Percentiles rank a stretch among this genome's conserved stretches.
These are phyloP conservation scores for Ianthella basta DNA, from an alignment of 37 sponge, comb jelly and placozoan species.

Conservation along the genomic window DNA sequence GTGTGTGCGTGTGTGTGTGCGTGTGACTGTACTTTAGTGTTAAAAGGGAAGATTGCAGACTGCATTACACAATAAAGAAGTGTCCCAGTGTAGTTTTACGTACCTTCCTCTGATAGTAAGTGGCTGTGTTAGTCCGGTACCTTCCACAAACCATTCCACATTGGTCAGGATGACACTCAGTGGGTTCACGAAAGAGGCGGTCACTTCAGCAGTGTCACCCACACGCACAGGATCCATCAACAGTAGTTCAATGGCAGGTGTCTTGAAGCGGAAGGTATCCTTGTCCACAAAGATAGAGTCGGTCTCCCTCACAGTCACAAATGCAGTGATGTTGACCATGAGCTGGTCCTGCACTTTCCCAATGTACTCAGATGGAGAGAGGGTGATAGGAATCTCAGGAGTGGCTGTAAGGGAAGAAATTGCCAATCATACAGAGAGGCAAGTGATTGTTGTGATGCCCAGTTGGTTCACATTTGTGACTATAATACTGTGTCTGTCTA, in stretches of 20 bases:
- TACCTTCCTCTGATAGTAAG: neutral
- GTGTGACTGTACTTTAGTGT: too few relatives aligned
- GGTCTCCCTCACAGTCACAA: conserved; percentile 36
- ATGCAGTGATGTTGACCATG: conserved; percentile 33
- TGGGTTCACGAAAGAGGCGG: conserved; percentile 46
- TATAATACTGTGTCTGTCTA: too few relatives aligned
- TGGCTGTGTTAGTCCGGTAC: conserved; percentile 40
- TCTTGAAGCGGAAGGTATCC: conserved; percentile 29
- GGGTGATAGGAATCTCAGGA: neutral
- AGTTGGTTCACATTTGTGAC: too few relatives aligned
- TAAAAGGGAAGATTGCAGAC: too few relatives aligned
- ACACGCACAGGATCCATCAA: neutral
- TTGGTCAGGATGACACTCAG: conserved; percentile 41
- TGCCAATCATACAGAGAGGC: too few relatives aligned
- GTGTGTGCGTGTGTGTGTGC: too few relatives aligned
- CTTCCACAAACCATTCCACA: conserved; percentile 49
- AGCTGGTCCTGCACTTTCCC: conserved; percentile 42
- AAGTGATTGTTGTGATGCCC: too few relatives aligned
- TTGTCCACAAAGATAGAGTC: conserved; percentile 8
- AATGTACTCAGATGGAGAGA: conserved; percentile 36
- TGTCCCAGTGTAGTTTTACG: too few relatives aligned
- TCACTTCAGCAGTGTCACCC: conserved; percentile 29
- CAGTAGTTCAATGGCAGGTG: neutral
- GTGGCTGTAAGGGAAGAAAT: neutral
- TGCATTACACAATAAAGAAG: too few relatives aligned